phyloP scores from a whole-genome alignment of 2,113 vertebrate species.

The Eclectus roratus region DNA sequence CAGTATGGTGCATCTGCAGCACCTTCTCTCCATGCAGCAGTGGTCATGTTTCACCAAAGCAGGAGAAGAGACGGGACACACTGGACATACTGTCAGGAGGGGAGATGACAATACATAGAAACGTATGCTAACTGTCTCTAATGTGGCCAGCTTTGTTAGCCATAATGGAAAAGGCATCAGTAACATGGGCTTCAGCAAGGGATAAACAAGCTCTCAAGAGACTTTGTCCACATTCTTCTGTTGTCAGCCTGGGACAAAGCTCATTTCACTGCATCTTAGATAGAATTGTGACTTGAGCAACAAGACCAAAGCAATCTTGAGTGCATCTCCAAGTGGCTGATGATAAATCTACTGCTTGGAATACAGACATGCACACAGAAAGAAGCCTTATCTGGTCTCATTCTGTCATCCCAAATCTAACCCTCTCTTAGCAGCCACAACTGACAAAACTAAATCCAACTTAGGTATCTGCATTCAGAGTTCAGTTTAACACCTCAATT shows the following conservation, averaged over 20 bases:
- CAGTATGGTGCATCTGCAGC: neutral
- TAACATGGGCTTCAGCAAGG: neutral
- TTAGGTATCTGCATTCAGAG: neutral
- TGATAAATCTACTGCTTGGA: neutral
- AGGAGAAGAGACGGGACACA: no score
- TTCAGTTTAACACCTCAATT: slow-evolving; percentile 12
- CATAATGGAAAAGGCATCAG: neutral
- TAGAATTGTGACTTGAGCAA: neutral
- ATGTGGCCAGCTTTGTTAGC: neutral
- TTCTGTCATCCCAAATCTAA: slow-evolving; percentile 49
- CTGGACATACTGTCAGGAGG: rapidly evolving
- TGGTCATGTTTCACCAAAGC: rapidly evolving
- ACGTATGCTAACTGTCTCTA: rapidly evolving
- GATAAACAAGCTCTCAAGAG: neutral
- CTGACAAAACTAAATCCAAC: slow-evolving; percentile 35
- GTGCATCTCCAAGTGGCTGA: neutral
- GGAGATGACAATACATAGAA: rapidly evolving
- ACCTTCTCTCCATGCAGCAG: neutral
- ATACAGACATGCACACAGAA: neutral
- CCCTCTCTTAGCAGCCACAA: neutral
- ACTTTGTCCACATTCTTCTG: rapidly evolving
- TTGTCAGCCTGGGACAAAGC: neutral
- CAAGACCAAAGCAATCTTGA: neutral
- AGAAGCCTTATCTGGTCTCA: neutral
- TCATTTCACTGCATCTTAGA: neutral